A percentile compares a stretch with the other conserved stretches of the same genome.
These are phyloP conservation scores for Cheumatopsyche charites DNA, from an alignment of 1,140 invertebrate genomes.

Conservation along the genomic window DNA sequence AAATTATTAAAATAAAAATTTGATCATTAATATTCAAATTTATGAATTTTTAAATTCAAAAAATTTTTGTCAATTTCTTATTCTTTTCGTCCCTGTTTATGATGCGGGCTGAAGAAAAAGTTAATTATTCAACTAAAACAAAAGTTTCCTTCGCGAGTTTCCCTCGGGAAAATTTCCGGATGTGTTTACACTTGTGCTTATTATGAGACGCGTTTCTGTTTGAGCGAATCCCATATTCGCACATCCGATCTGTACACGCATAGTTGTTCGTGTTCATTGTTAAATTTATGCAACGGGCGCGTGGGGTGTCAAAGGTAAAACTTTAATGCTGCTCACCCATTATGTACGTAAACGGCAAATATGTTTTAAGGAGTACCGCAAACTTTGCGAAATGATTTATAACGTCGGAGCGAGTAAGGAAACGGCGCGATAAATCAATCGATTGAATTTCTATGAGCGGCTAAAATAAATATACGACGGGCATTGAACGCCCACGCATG, in stretches of 20 bases:
- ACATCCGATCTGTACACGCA: too few relatives aligned
- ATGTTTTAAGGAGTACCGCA: slow-evolving; percentile 20
- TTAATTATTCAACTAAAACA: slow-evolving; percentile 3
- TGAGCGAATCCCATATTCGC: too few relatives aligned
- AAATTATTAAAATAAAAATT: too few relatives aligned
- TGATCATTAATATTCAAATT: too few relatives aligned
- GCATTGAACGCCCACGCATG: slow-evolving; percentile 1
- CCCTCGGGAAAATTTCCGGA: too few relatives aligned
- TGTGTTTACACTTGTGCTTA: too few relatives aligned
- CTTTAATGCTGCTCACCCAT: neutral
- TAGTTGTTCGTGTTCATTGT: neutral
- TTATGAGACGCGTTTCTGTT: too few relatives aligned
- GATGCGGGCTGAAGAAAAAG: neutral
- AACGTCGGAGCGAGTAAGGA: neutral
- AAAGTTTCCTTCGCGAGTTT: too few relatives aligned
- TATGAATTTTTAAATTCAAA: too few relatives aligned
- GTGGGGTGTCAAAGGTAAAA: slow-evolving; percentile 16
- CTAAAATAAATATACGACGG: slow-evolving; percentile 7
- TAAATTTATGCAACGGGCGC: slow-evolving; percentile 6
- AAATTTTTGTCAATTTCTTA: too few relatives aligned
- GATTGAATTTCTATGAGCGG: slow-evolving; percentile 13
- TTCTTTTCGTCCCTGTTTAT: too few relatives aligned
- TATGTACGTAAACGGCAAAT: slow-evolving; percentile 12
- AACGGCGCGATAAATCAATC: slow-evolving; percentile 13
- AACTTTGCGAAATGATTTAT: slow-evolving; percentile 18